Percentiles rank a stretch among this genome's conserved stretches.
Conservation (phyloP, 2,113 vertebrate genomes). For the Cynoglossus semilaevis region DNA sequence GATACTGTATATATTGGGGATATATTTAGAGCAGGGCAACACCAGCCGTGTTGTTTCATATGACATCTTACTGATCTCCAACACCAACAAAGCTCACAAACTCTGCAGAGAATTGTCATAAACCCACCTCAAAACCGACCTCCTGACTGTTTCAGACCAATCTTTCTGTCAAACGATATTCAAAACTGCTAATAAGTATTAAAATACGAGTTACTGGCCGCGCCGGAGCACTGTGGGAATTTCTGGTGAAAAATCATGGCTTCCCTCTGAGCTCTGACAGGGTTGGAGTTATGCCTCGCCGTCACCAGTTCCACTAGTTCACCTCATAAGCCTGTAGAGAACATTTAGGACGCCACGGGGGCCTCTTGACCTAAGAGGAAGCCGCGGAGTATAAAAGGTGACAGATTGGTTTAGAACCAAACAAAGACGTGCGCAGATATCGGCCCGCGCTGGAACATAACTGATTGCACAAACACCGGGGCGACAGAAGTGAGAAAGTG, state of each 20-base stretch:
- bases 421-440: conserved; percentile 53
- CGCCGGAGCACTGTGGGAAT: conserved; percentile 35
- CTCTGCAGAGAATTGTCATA: no score
- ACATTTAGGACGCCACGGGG: conserved; percentile 58
- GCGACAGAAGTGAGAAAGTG: conserved; percentile 65
- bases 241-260: conserved; percentile 47
- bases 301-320: conserved; percentile 62
- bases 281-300: conserved; percentile 63
- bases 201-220: conserved; percentile 40
- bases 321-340: conserved; percentile 57
- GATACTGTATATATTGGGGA: no score
- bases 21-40: no score
- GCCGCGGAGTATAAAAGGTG: conserved; percentile 57
- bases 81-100: no score
- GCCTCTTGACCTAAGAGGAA: conserved; percentile 64
- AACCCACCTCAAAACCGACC: no score
- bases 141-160: conserved; percentile 1
- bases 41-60: no score
- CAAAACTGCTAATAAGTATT: conserved; percentile 25
- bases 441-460: conserved; percentile 34
- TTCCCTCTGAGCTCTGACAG: conserved; percentile 60
- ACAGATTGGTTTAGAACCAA: conserved; percentile 62
- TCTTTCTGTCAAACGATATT: conserved; percentile 27
- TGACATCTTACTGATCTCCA: no score
- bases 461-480: conserved; percentile 80